Conservation (phyloP, 37 sponge, comb jelly and placozoan genomes). For the Beroe ovata region DNA sequence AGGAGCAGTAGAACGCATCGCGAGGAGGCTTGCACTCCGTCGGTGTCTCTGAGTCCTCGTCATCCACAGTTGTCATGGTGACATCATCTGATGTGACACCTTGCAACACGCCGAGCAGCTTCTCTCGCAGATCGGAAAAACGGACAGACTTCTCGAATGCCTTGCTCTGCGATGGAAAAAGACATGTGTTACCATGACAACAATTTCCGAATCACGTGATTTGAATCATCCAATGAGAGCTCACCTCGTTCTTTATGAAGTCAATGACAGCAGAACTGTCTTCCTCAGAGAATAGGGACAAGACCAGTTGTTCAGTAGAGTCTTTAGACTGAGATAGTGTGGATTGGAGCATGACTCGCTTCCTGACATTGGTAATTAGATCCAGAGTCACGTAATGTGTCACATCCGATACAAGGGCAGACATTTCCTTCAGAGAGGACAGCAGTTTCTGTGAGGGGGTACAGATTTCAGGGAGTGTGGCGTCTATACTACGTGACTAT, state of each 20-base stretch:
- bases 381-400: constrained; percentile 13
- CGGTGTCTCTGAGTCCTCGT: not conserved
- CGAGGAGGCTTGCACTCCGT: not conserved
- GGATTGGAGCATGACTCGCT: constrained; percentile 6
- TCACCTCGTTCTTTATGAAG: constrained; percentile 50
- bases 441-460: not conserved
- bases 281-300: constrained; percentile 34
- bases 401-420: not conserved
- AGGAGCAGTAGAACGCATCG: constrained; percentile 55
- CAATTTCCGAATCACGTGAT: not conserved
- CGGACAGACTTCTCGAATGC: constrained; percentile 38
- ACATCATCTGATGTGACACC: not conserved
- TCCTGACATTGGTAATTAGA: not conserved
- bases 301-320: not conserved
- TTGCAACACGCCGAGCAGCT: not conserved
- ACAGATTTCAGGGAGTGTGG: too few relatives aligned
- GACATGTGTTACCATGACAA: not conserved
- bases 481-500: too few relatives aligned
- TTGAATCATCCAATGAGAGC: not conserved
- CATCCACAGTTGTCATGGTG: not conserved
- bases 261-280: constrained; percentile 23
- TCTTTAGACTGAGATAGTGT: not conserved
- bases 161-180: constrained; percentile 33
- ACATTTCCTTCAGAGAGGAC: not conserved
- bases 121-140: constrained; percentile 22